Conservation (phyloP, 2,888 invertebrate genomes). For the Lordiphosa fenestrarum region DNA sequence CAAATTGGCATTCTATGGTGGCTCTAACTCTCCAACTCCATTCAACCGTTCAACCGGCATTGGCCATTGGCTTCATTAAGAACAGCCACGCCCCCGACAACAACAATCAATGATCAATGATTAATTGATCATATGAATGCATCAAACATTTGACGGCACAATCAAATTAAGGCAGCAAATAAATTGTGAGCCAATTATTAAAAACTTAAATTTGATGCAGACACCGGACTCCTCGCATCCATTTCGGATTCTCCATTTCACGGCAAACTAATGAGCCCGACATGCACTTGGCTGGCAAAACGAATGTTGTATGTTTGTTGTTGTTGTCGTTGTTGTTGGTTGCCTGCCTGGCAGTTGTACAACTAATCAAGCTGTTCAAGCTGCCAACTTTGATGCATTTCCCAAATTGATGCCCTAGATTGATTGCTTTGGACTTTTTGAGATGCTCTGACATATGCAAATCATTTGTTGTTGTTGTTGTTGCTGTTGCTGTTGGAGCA, state of each 20-base stretch:
- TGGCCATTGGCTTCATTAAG: conserved; percentile 56
- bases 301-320: conserved; percentile 2
- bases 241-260: conserved; percentile 55
- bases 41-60: conserved; percentile 8
- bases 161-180: conserved; percentile 68
- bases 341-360: conserved; percentile 27
- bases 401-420: conserved; percentile 69
- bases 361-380: conserved; percentile 71
- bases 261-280: conserved; percentile 63
- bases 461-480: conserved; percentile 48
- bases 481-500: conserved; percentile 35
- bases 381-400: conserved; percentile 68
- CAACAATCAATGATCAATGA: conserved; percentile 57
- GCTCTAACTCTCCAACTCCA: background rate
- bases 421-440: conserved; percentile 54
- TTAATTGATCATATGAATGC: conserved; percentile 54
- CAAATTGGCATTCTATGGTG: conserved; percentile 15
- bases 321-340: conserved; percentile 14
- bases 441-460: conserved; percentile 64
- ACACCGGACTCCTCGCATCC: conserved; percentile 33
- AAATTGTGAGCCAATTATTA: conserved; percentile 70
- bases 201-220: conserved; percentile 65
- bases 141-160: conserved; percentile 53
- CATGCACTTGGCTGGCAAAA: conserved; percentile 61
- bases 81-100: conserved; percentile 50